These are phyloP conservation scores for Eupeodes luniger DNA, from an alignment of 2,888 invertebrate species.

Conservation along the genomic window DNA sequence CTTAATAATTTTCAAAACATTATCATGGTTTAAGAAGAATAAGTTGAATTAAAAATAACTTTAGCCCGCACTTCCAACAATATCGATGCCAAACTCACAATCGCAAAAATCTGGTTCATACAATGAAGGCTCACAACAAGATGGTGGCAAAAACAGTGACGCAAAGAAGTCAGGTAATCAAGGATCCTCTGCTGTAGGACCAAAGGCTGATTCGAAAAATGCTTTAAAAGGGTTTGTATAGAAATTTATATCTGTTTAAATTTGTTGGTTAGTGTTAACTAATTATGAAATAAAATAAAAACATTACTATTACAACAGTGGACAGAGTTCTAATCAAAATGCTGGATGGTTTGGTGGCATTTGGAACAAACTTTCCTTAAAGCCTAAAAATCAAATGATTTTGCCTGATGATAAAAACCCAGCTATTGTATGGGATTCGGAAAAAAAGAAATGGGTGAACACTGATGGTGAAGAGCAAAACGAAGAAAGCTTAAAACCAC, in stretches of 20 bases:
- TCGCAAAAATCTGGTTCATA: slow-evolving; percentile 80
- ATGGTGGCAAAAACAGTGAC: slow-evolving; percentile 74
- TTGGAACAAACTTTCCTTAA: slow-evolving; percentile 92
- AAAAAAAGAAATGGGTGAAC: slow-evolving; percentile 94
- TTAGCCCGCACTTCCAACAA: slow-evolving; percentile 84
- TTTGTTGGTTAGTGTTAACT: neutral
- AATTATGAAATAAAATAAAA: neutral
- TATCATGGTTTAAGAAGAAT: slow-evolving; percentile 29
- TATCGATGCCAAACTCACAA: slow-evolving; percentile 86
- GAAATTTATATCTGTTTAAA: neutral
- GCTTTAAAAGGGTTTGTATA: slow-evolving; percentile 68
- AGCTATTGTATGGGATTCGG: slow-evolving; percentile 95
- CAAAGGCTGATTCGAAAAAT: slow-evolving; percentile 66
- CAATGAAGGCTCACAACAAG: slow-evolving; percentile 64
- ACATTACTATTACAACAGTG: slow-evolving; percentile 63
- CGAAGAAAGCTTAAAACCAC: slow-evolving; percentile 86
- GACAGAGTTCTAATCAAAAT: slow-evolving; percentile 80
- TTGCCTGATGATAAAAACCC: slow-evolving; percentile 97
- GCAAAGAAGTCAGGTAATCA: slow-evolving; percentile 49
- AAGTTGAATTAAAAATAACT: slow-evolving; percentile 67
- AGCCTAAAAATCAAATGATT: slow-evolving; percentile 97
- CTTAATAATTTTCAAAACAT: slow-evolving; percentile 43
- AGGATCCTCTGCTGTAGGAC: slow-evolving; percentile 55
- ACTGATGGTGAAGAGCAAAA: slow-evolving; percentile 89
- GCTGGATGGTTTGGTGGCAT: slow-evolving; percentile 94